Percentiles rank a stretch among this genome's conserved stretches.
phyloP scores from a whole-genome alignment of 1,140 invertebrate genomes.

The Drosophila ercepeae region DNA sequence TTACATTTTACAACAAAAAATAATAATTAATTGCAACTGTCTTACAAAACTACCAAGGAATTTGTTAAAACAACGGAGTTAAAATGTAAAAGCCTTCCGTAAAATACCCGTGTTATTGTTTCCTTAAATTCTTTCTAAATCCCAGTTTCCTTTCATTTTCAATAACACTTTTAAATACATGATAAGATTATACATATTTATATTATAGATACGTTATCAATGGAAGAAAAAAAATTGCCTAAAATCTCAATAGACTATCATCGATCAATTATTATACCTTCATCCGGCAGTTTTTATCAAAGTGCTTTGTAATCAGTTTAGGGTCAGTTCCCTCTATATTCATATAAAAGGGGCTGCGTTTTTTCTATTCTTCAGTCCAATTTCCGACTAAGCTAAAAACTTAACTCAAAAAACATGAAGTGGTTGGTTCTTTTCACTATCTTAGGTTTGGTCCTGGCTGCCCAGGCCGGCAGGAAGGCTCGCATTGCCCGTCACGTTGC shows the following conservation, averaged over 20 bases:
- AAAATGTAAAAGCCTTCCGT: too few species aligned
- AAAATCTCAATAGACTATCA: background rate
- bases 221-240: too few species aligned
- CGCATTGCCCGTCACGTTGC: conserved; percentile 30
- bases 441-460: conserved; percentile 37
- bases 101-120: too few species aligned
- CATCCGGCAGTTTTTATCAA: background rate
- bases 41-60: too few species aligned
- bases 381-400: conserved; percentile 1
- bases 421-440: conserved; percentile 43
- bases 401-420: conserved; percentile 49
- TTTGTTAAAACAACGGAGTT: too few species aligned
- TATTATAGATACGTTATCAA: background rate
- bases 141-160: background rate
- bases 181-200: background rate
- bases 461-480: conserved; percentile 22
- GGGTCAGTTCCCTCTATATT: background rate
- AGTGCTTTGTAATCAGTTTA: background rate
- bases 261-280: background rate
- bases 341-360: background rate
- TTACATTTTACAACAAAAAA: too few species aligned
- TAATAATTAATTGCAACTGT: too few species aligned
- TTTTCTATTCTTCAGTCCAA: background rate
- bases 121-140: background rate
- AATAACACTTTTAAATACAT: background rate